Evolutionary conservation across 2,797 vertebrate genomes (phyloP).

Genomic region (Lutjanus campechanus): DNA sequence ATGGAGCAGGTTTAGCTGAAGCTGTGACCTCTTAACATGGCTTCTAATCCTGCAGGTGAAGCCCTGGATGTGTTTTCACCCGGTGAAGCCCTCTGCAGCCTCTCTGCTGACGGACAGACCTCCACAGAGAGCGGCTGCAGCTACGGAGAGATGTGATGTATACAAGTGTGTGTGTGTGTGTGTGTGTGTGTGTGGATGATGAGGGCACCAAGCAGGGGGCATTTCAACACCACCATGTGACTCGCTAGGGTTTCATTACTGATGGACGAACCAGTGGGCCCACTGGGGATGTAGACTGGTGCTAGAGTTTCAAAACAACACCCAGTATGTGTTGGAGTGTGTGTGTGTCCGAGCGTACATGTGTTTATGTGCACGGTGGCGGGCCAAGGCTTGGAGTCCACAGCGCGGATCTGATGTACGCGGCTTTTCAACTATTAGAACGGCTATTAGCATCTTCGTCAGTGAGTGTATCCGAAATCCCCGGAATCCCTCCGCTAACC

Average conservation of each 20-base stretch:
- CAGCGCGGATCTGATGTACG: slow-evolving; percentile 23
- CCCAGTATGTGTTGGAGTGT: slow-evolving; percentile 15
- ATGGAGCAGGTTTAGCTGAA: background rate
- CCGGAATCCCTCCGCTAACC: slow-evolving; percentile 13
- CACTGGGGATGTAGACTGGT: slow-evolving; percentile 37
- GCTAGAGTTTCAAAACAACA: slow-evolving; percentile 78
- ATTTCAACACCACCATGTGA: slow-evolving; percentile 74
- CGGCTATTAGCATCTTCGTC: slow-evolving; percentile 52
- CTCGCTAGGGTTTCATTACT: slow-evolving; percentile 59
- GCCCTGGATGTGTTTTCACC: slow-evolving; percentile 16
- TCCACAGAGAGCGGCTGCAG: slow-evolving; percentile 13
- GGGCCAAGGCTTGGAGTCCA: slow-evolving; percentile 11
- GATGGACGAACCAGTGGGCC: slow-evolving; percentile 52
- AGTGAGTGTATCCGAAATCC: slow-evolving; percentile 14
- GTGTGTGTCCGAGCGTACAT: background rate
- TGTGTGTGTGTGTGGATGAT: slow-evolving; percentile 35
- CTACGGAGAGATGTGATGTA: slow-evolving; percentile 8
- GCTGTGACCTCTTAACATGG: slow-evolving; percentile 15
- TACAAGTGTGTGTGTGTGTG: background rate
- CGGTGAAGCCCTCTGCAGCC: background rate
- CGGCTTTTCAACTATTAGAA: slow-evolving; percentile 56
- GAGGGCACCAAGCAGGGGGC: slow-evolving; percentile 39
- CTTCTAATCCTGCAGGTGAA: slow-evolving; percentile 24
- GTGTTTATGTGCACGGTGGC: slow-evolving; percentile 9
- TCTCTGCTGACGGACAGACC: slow-evolving; percentile 44